Evolutionary conservation across 2,113 vertebrate species (phyloP), one percentile per base, ranked within the genome.

Genomic region (Lepus europaeus): DNA sequence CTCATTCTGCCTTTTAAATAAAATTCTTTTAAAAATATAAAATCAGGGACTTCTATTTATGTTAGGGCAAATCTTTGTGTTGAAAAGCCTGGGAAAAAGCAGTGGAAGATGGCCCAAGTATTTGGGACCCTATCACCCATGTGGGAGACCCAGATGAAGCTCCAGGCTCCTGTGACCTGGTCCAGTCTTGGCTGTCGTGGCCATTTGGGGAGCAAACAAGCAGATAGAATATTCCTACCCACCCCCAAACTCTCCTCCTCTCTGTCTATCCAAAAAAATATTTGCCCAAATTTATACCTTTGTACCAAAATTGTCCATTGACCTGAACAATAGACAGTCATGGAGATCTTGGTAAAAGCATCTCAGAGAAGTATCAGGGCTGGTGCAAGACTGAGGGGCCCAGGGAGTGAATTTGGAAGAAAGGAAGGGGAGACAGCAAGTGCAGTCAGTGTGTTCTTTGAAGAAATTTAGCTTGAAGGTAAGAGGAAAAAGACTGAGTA

Each of bases 261-360:
- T 45, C 45, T 45, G 39, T 45, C 39, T 45, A 45, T 7, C 45
- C 6, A 45, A 45, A 45, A 36, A 39, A 51, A 69, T 36, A 36
- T n/a, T 76, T 70, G 25, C 16, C 12, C 89, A 73, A 59, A 73
- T 68, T 87, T 27, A 53, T 51, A 45, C 45, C 45, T 45, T 45
- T 45, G 45, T 45, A 92, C 66, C 59, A 69, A n/a, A 25, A 89
- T 10, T 20, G 10, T 45, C 17, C 16, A 53, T 3, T 56, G 39
- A 9, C 17, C 56, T 84, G 66, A 95, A 80, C 8, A 80, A 61
- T 31, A 20, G 25, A 61, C 33, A 17, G 31, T n/a, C 19, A 19
- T 73, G 45, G 63, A 93, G 17, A 93, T 20, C 17, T 90, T 61
- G n/a, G 29, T 45, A 91, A 76, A 78, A 95, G 90, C n/a, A 66